Evolutionary conservation across 2,113 vertebrate species (phyloP), one percentile per base, ranked within the genome.

Genomic region (Arvicanthis niloticus): DNA sequence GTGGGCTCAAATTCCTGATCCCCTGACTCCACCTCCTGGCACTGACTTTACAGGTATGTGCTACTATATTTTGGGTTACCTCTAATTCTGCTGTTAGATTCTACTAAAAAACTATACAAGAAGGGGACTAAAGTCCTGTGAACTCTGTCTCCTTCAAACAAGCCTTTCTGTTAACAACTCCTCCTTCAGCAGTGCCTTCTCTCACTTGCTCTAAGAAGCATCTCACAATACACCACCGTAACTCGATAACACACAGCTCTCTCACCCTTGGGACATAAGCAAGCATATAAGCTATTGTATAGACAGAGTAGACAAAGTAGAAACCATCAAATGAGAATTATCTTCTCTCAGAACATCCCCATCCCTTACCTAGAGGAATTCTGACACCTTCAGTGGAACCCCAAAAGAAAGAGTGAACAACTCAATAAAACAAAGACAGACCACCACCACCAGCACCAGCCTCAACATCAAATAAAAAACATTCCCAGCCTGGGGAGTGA

Each of bases 331-430:
- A n/a, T 51, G 45, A 34, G 42, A 90, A 89, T 67, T 48, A 77
- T n/a, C 15, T 88, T 75, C 56, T 92, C 51, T 92, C 31, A 94
- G 90, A 96, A 80, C 60, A 72, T 24, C 22, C 31, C 48, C 29
- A 80, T 19, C 77, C 29, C 77, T 53, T 53, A 53, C 31, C 77
- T 34, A 53, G 31, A 80, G 29, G 48, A 37, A 53, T 80, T 53
- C 77, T 53, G 48, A 53, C 48, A 37, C 31, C 15, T 31, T 53
- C 7, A 53, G 29, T 53, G 48, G 31, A 78, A 34, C 29, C 48
- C 48, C 48, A 7, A 53, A 78, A 51, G 7, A 53, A 78, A 51
- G 48, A 77, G 12, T 48, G 77, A 16, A 53, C 16, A 80, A 80
- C 48, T 80, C 51, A 53, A 53, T 48, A 80, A 81, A 81, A 56